These are phyloP conservation scores for Eucriotettix oculatus DNA, from an alignment of 2,888 invertebrate genomes.

Conservation along the genomic window DNA sequence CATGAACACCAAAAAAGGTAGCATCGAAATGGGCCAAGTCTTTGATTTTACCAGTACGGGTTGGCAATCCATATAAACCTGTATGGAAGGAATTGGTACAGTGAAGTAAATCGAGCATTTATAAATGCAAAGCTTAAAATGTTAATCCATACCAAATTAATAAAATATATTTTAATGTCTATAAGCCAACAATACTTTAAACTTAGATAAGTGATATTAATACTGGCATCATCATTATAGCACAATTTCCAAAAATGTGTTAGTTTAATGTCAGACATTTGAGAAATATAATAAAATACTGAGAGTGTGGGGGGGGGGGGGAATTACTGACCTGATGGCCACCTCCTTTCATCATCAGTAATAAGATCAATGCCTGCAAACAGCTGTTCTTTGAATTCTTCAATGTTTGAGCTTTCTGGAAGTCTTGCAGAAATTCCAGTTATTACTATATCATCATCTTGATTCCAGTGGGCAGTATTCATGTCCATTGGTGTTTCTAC, in stretches of 20 bases:
- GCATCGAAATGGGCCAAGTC: conserved; percentile 69
- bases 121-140: too few species aligned
- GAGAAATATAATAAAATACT: too few species aligned
- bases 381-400: conserved; percentile 83
- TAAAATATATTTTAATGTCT: too few species aligned
- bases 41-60: conserved; percentile 67
- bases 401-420: conserved; percentile 79
- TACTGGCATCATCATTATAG: too few species aligned
- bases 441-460: conserved; percentile 57
- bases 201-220: too few species aligned
- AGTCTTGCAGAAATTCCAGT: conserved; percentile 72
- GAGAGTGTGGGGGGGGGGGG: too few species aligned
- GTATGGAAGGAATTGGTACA: too few species aligned
- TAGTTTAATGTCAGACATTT: too few species aligned
- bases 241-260: too few species aligned
- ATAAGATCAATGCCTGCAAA: conserved; percentile 85
- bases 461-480: conserved; percentile 23
- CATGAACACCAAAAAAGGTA: conserved; percentile 78
- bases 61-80: conserved; percentile 66
- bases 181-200: too few species aligned
- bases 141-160: too few species aligned
- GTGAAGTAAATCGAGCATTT: background rate
- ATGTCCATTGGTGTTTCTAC: conserved; percentile 6
- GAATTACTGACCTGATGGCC: conserved; percentile 49
- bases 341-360: conserved; percentile 78